Evolutionary conservation across 2,888 invertebrate genomes (phyloP).

Genomic region (Aleiodes leptofemur): DNA sequence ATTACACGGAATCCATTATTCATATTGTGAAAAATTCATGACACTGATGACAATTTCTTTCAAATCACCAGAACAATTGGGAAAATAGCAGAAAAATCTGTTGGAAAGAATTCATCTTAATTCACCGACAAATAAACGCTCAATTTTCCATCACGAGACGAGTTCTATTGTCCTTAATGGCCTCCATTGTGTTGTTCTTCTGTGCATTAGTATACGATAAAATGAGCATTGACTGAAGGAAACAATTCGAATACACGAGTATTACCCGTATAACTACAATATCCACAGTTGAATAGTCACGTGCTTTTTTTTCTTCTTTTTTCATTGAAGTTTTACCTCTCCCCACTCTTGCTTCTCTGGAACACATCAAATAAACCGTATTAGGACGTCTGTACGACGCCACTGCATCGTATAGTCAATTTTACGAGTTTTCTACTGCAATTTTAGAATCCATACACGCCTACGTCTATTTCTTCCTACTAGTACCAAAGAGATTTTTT

Average conservation of each 20-base stretch:
- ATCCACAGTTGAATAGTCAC: conserved; percentile 29
- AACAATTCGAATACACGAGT: conserved; percentile 7
- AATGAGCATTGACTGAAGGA: conserved; percentile 18
- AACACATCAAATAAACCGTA: too few species aligned
- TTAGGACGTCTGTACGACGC: conserved; percentile 10
- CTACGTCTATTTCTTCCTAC: neutral
- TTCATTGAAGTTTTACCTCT: conserved; percentile 22
- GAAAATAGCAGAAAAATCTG: too few species aligned
- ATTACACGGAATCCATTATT: neutral
- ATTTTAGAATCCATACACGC: neutral
- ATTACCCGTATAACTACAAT: conserved; percentile 24
- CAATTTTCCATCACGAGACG: conserved; percentile 21
- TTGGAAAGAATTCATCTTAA: neutral
- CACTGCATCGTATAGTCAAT: neutral
- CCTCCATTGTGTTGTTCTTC: conserved; percentile 24
- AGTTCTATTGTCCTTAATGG: conserved; percentile 11
- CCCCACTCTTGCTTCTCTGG: too few species aligned
- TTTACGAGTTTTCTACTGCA: conserved; percentile 22
- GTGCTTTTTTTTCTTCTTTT: neutral
- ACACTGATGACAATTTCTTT: neutral
- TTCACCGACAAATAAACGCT: neutral
- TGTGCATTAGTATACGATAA: conserved; percentile 9
- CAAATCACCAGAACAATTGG: too few species aligned
- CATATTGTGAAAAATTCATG: neutral
- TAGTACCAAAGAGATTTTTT: neutral